These are phyloP conservation scores for Probosciger aterrimus DNA, from an alignment of 2,113 vertebrate species.

Conservation along the genomic window DNA sequence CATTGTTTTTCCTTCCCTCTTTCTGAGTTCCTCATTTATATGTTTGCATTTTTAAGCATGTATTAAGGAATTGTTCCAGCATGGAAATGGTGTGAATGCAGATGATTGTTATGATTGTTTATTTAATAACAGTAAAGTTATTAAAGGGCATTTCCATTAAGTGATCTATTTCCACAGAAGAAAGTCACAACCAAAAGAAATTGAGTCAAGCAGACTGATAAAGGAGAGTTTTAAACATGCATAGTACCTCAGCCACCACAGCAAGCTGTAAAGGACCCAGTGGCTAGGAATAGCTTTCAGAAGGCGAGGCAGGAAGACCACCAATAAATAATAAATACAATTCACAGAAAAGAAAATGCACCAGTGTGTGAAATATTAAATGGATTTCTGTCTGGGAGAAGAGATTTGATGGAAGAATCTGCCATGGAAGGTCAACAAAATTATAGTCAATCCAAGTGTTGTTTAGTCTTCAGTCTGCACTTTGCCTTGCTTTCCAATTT, in stretches of 20 bases:
- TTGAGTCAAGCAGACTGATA: background rate
- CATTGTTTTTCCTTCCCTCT: background rate
- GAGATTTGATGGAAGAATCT: background rate
- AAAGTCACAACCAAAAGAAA: constrained; percentile 25
- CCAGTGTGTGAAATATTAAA: background rate
- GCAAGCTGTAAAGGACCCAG: background rate
- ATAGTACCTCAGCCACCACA: background rate
- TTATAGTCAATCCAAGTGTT: background rate
- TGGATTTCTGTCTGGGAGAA: background rate
- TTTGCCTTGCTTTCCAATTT: background rate
- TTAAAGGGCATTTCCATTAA: background rate
- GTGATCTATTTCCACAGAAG: background rate
- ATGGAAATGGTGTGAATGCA: constrained; percentile 54
- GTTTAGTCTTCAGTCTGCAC: background rate
- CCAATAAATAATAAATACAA: background rate
- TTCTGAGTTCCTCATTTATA: constrained; percentile 24
- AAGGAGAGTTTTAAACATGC: background rate
- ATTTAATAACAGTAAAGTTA: constrained; percentile 22
- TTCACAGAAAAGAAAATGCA: background rate
- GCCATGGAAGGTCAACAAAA: background rate
- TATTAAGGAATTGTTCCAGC: constrained; percentile 57
- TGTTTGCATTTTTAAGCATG: constrained; percentile 66
- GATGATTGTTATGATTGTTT: constrained; percentile 19
- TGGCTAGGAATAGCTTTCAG: background rate
- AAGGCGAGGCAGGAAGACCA: background rate